Percentiles rank a stretch among this genome's conserved stretches.
These are phyloP conservation scores for Physella acuta DNA, from an alignment of 1,140 invertebrate species.

Conservation along the genomic window DNA sequence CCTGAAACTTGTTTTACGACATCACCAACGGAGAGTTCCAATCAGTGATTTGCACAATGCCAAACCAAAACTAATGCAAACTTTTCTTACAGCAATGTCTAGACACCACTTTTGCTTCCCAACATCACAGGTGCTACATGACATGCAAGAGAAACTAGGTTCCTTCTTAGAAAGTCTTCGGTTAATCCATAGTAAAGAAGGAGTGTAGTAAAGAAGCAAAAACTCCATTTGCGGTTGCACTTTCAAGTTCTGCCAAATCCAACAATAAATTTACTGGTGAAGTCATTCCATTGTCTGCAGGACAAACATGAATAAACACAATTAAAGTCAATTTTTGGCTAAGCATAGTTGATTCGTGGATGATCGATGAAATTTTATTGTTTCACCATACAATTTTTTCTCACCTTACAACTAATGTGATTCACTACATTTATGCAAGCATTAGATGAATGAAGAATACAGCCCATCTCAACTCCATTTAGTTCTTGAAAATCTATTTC, in stretches of 20 bases:
- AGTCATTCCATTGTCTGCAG: neutral
- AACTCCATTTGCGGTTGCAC: neutral
- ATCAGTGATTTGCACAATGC: neutral
- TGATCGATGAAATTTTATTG: neutral
- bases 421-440: slow-evolving; percentile 3
- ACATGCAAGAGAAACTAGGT: neutral
- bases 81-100: neutral
- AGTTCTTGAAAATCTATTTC: slow-evolving; percentile 6
- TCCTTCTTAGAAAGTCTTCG: neutral
- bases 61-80: neutral
- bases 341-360: neutral
- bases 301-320: neutral
- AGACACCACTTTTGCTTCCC: neutral
- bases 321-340: neutral
- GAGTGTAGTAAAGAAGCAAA: neutral
- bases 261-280: neutral
- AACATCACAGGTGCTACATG: neutral
- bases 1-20: neutral
- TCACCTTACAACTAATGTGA: neutral
- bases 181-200: neutral
- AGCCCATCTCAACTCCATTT: slow-evolving; percentile 1
- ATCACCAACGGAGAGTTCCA: neutral
- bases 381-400: neutral
- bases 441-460: slow-evolving; percentile 7
- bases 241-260: neutral